phyloP scores from a whole-genome alignment of 2,797 vertebrate genomes.

The Chelon auratus region DNA sequence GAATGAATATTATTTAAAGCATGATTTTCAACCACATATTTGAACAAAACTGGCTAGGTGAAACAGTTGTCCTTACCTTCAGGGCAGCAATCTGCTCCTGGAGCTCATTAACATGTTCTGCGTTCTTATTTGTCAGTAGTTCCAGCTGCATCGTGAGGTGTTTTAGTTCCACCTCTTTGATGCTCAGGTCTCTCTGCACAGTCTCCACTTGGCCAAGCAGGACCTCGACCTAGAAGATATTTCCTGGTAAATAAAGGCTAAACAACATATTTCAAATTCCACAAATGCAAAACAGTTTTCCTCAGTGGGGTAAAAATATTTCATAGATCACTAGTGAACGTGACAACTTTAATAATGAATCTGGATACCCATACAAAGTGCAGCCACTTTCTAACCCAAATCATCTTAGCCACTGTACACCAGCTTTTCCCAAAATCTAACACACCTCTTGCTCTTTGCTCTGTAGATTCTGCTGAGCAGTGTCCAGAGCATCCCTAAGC shows the following conservation, averaged over 20 bases:
- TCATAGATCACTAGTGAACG: not conserved
- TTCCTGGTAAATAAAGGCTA: not conserved
- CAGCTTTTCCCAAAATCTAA: conserved; percentile 21
- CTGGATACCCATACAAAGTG: not conserved
- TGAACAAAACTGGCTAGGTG: not conserved
- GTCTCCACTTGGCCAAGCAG: conserved; percentile 85
- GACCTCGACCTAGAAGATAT: conserved; percentile 81
- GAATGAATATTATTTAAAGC: not conserved
- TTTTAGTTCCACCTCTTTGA: conserved; percentile 86
- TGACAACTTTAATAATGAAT: not conserved
- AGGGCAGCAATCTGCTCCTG: conserved; percentile 80
- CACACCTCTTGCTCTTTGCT: conserved; percentile 87
- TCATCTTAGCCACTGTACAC: no score
- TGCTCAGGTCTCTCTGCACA: conserved; percentile 83
- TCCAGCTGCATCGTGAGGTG: conserved; percentile 88
- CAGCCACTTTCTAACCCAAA: no score
- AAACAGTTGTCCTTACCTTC: conserved; percentile 57
- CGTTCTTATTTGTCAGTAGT: conserved; percentile 74
- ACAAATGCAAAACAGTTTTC: not conserved
- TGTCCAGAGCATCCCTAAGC: conserved; percentile 83
- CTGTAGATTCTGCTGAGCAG: conserved; percentile 80
- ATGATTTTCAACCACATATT: not conserved
- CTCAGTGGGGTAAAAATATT: not conserved
- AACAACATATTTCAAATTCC: not conserved
- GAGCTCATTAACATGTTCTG: conserved; percentile 74